Evolutionary conservation across 2,797 vertebrate genomes (phyloP), one percentile per base, ranked within the genome.

Genomic region (Trematomus bernacchii): DNA sequence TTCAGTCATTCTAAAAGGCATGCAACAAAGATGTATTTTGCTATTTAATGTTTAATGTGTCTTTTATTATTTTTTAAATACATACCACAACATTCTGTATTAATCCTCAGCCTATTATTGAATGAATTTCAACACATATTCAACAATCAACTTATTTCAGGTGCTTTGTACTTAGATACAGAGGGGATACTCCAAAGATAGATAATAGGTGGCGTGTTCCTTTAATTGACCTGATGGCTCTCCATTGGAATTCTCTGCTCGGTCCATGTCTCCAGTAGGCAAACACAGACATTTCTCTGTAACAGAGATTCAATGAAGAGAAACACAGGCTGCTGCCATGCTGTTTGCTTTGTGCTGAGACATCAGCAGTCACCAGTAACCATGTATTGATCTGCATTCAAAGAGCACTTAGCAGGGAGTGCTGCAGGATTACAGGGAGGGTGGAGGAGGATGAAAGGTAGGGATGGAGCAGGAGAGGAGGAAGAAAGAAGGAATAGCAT

Each of bases 311-410:
- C 57, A 83, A 77, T 71, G 51, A 82, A 85, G 50, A 77, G 59
- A 79, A 61, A 71, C 40, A 59, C 68, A 73, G 46, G 27, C 57
- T 53, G 55, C 61, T 71, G 65, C 73, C 62, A 62, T 76, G 80
- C 73, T 69, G 76, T 71, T 78, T 79, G 66, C 75, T 86, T 86
- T 88, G 79, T 86, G 79, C 86, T 83, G 79, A 89, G 75, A 84
- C 87, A 83, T 81, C 83, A 89, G 78, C 79, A 72, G 79, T 78
- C 75, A 85, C 65, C 75, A 80, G 77, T 71, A 71, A 78, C 78
- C 66, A 59, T 10, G 53, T 87, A 91, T 90, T 87, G 88, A 91
- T 90, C 84, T 79, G 66, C 79, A 85, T 89, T 86, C 75, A 86
- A 86, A 86, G 85, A 71, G 83, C 89, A 90, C 86, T 91, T 88